phyloP scores from a whole-genome alignment of 1,140 invertebrate genomes.

The Euura lappo region DNA sequence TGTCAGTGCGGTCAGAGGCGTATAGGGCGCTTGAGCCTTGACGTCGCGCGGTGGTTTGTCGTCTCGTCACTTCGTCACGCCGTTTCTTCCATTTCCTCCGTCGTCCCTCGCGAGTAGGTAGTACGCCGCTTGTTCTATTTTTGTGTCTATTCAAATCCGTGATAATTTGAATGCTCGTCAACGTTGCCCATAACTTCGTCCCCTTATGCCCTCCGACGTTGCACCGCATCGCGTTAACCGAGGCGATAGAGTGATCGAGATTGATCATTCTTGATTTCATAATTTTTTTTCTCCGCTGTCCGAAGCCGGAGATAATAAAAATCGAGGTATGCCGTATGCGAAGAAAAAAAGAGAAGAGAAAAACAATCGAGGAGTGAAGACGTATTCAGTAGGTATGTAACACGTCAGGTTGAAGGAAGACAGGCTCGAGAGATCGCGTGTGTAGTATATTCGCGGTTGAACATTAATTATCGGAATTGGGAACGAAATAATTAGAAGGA shows the following conservation, averaged over 20 bases:
- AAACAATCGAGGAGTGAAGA: background rate
- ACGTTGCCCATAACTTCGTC: background rate
- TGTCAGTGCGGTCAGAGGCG: background rate
- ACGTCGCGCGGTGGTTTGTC: background rate
- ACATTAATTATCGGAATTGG: constrained; percentile 1
- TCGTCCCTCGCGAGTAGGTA: background rate
- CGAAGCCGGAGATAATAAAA: too few species aligned
- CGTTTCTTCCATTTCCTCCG: background rate
- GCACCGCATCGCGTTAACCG: too few species aligned
- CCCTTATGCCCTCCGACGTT: too few species aligned
- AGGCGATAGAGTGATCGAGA: too few species aligned
- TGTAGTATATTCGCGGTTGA: background rate
- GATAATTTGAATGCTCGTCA: constrained; percentile 2
- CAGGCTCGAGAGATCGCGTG: too few species aligned
- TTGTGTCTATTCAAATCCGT: background rate
- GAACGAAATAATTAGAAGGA: background rate
- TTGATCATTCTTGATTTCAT: too few species aligned
- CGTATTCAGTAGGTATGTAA: background rate
- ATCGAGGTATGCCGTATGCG: background rate
- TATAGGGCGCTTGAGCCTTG: background rate
- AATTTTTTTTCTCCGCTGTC: too few species aligned
- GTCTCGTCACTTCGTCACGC: constrained; percentile 6
- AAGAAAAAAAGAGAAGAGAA: background rate
- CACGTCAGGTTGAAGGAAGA: too few species aligned
- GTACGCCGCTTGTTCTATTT: background rate